Conservation (phyloP, 2,113 vertebrate species). For the Malurus melanocephalus region DNA sequence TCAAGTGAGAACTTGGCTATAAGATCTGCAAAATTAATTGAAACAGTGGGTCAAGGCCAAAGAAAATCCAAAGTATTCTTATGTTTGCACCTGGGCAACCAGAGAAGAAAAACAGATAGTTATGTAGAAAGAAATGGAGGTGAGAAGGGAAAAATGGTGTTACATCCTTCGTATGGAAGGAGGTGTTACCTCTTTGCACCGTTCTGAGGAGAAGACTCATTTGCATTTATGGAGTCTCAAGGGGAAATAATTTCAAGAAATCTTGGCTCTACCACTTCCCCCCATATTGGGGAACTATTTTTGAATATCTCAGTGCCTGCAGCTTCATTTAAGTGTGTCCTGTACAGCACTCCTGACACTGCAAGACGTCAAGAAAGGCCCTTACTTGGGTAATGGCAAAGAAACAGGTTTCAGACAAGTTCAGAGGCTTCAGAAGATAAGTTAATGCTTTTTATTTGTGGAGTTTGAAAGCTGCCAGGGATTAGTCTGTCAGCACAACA, state of each 20-base stretch:
- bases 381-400: background rate
- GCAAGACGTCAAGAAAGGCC: rapidly evolving
- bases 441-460: background rate
- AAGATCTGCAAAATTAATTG: background rate
- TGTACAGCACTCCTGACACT: background rate
- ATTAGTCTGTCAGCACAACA: background rate
- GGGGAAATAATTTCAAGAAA: background rate
- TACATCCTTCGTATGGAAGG: background rate
- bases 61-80: background rate
- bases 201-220: background rate
- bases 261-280: background rate
- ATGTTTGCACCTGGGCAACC: background rate
- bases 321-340: background rate
- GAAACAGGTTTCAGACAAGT: background rate
- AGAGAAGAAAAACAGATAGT: background rate
- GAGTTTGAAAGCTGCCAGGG: conserved; percentile 6
- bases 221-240: background rate
- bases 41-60: background rate
- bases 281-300: background rate
- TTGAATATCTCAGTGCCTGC: background rate
- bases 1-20: background rate
- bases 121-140: background rate
- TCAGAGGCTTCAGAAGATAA: background rate
- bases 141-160: background rate
- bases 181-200: background rate